Evolutionary conservation across 2,113 vertebrate species (phyloP).

Genomic region (Xiphias gladius): DNA sequence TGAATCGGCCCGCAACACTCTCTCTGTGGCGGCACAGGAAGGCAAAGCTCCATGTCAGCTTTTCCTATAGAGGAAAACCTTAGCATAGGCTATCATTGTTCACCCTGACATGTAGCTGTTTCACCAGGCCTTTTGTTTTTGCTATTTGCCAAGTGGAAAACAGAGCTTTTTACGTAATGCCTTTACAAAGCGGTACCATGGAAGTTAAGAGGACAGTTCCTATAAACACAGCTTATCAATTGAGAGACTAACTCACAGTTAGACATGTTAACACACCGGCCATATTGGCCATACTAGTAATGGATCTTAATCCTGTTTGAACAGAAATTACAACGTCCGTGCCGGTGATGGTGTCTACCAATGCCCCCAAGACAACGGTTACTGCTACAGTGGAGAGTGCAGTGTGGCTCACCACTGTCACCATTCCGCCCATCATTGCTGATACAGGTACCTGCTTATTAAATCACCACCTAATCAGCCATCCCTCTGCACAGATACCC

Average conservation of each 20-base stretch:
- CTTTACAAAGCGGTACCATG: conserved; percentile 31
- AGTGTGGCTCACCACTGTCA: conserved; percentile 68
- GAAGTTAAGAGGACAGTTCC: conserved; percentile 32
- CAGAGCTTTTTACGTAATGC: conserved; percentile 49
- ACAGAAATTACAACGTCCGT: conserved; percentile 79
- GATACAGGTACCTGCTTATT: conserved; percentile 75
- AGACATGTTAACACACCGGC: conserved; percentile 19
- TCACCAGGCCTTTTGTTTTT: conserved; percentile 73
- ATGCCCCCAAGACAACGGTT: conserved; percentile 14
- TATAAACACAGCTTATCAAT: conserved; percentile 50
- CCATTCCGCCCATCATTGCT: conserved; percentile 65
- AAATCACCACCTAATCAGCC: neutral
- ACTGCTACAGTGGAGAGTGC: conserved; percentile 36
- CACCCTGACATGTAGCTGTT: conserved; percentile 58
- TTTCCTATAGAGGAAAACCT: conserved; percentile 80
- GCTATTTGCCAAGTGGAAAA: conserved; percentile 55
- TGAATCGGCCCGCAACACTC: conserved; percentile 50
- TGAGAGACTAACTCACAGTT: neutral
- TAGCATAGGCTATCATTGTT: conserved; percentile 78
- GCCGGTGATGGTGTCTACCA: conserved; percentile 71
- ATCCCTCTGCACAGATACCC: no score
- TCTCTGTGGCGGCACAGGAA: conserved; percentile 73
- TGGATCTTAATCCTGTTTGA: conserved; percentile 17
- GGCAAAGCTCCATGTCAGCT: conserved; percentile 77
- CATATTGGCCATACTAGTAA: neutral